Evolutionary conservation across 2,888 invertebrate genomes (phyloP).

Genomic region (Incurvaria masculella): DNA sequence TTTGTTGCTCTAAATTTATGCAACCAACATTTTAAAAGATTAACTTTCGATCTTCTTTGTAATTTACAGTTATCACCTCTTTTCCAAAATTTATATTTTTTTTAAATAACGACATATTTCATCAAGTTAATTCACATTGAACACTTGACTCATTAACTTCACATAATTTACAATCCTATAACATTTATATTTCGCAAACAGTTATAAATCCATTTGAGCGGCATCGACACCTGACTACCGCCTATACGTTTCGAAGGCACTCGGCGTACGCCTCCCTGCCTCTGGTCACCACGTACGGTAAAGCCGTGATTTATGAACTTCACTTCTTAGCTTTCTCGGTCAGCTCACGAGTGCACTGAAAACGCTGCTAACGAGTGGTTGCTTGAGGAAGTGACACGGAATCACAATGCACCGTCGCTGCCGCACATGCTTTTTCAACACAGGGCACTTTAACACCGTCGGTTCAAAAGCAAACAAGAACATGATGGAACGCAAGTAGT

Average conservation of each 20-base stretch:
- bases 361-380: neutral
- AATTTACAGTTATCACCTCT: neutral
- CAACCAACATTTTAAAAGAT: neutral
- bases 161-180: too few species aligned
- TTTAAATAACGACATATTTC: too few species aligned
- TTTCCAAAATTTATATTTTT: neutral
- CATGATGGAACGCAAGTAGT: too few species aligned
- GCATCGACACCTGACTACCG: conserved; percentile 36
- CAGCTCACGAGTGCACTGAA: neutral
- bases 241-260: conserved; percentile 37
- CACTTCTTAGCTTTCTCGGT: neutral
- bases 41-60: neutral
- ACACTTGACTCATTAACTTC: too few species aligned
- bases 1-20: neutral
- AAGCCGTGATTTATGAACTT: neutral
- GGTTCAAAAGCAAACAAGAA: conserved; percentile 6
- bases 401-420: neutral
- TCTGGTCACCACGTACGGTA: conserved; percentile 12
- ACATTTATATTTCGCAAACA: conserved; percentile 21
- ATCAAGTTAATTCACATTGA: too few species aligned
- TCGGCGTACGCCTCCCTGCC: conserved; percentile 41
- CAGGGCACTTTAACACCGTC: conserved; percentile 4
- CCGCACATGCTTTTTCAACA: neutral
- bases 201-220: conserved; percentile 45
- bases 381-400: conserved; percentile 14